Conservation (phyloP, 2,797 vertebrate genomes). For the Sebastes cheni region DNA sequence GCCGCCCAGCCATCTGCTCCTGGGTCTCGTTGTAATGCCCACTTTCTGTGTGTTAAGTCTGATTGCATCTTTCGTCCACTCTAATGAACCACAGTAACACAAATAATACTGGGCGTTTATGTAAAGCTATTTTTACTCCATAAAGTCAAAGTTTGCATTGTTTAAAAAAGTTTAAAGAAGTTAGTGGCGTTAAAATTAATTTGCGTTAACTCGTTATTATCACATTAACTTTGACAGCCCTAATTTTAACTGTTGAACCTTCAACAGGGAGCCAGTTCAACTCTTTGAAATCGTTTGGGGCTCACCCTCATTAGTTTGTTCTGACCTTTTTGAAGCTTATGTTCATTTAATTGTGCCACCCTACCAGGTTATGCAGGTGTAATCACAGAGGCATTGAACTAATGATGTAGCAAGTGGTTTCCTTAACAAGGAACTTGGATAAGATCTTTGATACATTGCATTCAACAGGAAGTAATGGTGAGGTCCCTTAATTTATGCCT, state of each 20-base stretch:
- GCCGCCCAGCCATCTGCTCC: slow-evolving; percentile 25
- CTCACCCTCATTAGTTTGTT: neutral
- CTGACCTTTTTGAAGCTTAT: neutral
- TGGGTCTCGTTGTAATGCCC: neutral
- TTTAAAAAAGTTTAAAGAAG: too few relatives aligned
- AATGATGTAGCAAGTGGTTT: neutral
- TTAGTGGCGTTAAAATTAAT: too few relatives aligned
- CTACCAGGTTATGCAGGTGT: neutral
- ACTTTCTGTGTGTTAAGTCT: neutral
- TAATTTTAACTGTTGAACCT: too few relatives aligned
- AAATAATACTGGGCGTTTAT: neutral
- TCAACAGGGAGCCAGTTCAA: neutral
- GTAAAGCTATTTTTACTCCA: neutral
- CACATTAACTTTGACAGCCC: too few relatives aligned
- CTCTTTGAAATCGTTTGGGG: neutral
- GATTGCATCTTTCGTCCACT: neutral
- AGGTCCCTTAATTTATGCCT: neutral
- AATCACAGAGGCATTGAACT: neutral
- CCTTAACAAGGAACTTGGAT: neutral
- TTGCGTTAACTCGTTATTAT: too few relatives aligned
- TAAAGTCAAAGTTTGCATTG: neutral
- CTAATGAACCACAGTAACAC: neutral
- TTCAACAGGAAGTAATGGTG: neutral
- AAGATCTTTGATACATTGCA: neutral
- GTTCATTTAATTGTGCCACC: neutral